phyloP scores from a whole-genome alignment of 2,888 invertebrate species.

The Apamea monoglypha region DNA sequence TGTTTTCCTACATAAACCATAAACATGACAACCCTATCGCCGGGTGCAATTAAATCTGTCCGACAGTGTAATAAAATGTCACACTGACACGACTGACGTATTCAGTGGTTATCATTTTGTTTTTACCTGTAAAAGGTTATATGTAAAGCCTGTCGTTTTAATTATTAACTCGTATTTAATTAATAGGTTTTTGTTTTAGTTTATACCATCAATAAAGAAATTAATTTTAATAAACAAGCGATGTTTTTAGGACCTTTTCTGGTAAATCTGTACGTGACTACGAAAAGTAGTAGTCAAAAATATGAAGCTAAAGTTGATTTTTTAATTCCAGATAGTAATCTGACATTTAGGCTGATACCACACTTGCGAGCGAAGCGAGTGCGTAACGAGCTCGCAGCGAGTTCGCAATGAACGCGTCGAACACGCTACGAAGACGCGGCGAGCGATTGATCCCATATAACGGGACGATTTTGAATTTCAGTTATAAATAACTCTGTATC shows the following conservation, averaged over 20 bases:
- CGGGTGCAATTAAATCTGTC: slow-evolving; percentile 79
- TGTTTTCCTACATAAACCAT: background rate
- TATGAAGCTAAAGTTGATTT: no score
- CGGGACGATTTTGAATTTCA: no score
- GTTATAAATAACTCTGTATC: no score
- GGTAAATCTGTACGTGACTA: no score
- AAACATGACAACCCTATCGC: slow-evolving; percentile 56
- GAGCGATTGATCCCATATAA: no score
- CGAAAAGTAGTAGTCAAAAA: no score
- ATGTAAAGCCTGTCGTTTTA: slow-evolving; percentile 16
- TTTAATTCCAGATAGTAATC: no score
- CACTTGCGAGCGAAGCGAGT: no score
- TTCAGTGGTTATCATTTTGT: slow-evolving; percentile 27
- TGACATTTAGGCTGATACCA: no score
- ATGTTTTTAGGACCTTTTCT: background rate
- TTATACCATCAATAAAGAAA: background rate
- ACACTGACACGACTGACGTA: slow-evolving; percentile 38
- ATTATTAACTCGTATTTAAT: slow-evolving; percentile 11
- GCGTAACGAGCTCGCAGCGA: no score
- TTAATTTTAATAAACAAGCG: background rate
- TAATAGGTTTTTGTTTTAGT: background rate
- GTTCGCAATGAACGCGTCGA: no score
- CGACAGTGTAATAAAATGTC: slow-evolving; percentile 79
- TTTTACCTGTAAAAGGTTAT: slow-evolving; percentile 17
- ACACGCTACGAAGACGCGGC: no score